phyloP scores from a whole-genome alignment of 2,797 vertebrate species.

The Falco berigora region DNA sequence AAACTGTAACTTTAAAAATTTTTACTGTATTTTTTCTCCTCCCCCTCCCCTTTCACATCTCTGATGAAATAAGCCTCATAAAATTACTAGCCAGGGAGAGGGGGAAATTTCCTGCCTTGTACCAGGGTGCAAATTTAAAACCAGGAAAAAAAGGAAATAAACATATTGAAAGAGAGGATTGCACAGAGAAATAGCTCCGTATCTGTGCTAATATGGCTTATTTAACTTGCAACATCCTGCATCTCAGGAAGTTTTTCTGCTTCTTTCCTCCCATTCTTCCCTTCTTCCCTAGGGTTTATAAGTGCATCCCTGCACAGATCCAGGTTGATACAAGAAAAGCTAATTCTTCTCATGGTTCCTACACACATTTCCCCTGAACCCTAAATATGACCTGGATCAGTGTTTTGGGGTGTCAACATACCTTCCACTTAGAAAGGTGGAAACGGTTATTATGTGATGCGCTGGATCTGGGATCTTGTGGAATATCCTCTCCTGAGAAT shows the following conservation, averaged over 20 bases:
- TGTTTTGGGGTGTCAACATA: background rate
- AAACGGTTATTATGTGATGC: slow-evolving; percentile 25
- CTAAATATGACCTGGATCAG: background rate
- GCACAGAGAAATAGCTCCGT: background rate
- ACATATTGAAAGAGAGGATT: background rate
- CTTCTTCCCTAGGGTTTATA: background rate
- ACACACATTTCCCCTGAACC: background rate
- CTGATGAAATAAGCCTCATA: background rate
- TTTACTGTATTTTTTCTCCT: background rate
- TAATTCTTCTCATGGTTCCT: background rate
- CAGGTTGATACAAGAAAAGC: background rate
- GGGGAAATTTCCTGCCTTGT: background rate
- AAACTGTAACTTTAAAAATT: fast-evolving
- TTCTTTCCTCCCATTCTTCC: background rate
- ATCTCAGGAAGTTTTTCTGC: background rate
- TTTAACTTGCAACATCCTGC: background rate
- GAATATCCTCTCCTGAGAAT: slow-evolving; percentile 5
- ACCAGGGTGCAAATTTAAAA: background rate
- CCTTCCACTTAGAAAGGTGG: background rate
- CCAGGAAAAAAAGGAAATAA: background rate
- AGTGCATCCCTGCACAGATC: background rate
- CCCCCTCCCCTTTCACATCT: background rate
- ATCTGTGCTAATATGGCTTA: background rate
- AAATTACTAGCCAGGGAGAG: background rate
- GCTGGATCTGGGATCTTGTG: background rate